A percentile compares a stretch with the other conserved stretches of the same genome.
These are phyloP conservation scores for Drosophila aldrichi DNA, from an alignment of 2,888 invertebrate species.

Conservation along the genomic window DNA sequence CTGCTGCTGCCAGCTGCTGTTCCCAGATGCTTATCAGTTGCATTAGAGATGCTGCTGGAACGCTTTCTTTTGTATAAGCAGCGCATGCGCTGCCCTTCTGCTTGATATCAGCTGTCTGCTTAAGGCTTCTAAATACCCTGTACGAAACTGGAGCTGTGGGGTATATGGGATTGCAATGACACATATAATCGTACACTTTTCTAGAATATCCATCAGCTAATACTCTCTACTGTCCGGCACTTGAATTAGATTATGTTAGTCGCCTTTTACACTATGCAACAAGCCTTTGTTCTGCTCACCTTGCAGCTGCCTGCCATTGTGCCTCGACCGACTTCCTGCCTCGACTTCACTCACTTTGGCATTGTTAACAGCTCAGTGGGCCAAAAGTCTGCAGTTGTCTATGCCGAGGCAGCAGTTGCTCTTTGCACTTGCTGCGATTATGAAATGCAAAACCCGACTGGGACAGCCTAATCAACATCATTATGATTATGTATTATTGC, in stretches of 20 bases:
- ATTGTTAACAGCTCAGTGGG: constrained; percentile 53
- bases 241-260: not conserved
- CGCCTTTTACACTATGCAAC: constrained; percentile 28
- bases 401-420: constrained; percentile 2
- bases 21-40: constrained; percentile 38
- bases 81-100: constrained; percentile 55
- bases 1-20: constrained; percentile 35
- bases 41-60: constrained; percentile 31
- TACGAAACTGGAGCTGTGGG: not conserved
- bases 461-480: constrained; percentile 18
- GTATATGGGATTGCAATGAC: not conserved
- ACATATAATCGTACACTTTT: too few species aligned
- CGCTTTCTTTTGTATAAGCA: constrained; percentile 31
- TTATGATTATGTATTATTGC: constrained; percentile 40
- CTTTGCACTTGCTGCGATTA: constrained; percentile 59
- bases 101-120: constrained; percentile 22
- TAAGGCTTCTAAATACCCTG: constrained; percentile 12
- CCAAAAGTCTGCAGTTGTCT: constrained; percentile 21
- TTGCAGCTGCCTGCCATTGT: constrained; percentile 49
- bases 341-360: constrained; percentile 20
- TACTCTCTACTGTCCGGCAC: not conserved
- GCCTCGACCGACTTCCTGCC: constrained; percentile 46
- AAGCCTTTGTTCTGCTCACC: constrained; percentile 40
- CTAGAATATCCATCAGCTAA: not conserved
- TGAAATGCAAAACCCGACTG: constrained; percentile 56